Base-by-base conservation (phyloP, 2,888 invertebrate genomes). In the Brachycybe producta region DNA sequence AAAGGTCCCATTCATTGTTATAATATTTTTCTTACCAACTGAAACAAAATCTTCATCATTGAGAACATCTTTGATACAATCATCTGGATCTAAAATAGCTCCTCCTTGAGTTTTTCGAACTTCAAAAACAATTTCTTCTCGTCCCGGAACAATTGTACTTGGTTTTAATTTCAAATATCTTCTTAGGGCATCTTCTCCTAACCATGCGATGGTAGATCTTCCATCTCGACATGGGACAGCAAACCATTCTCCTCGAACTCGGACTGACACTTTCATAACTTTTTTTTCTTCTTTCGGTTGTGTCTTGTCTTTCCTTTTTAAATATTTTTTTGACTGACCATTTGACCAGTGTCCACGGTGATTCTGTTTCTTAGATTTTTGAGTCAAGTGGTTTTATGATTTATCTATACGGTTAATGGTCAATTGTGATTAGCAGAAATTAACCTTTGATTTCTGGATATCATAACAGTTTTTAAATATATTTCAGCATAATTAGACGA, bases 1-100 rank as follows among this genome's bases (percentile, higher is more conserved):
- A 24, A 3, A 5, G 1, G 8, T 2, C 8, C 19, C 19, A 21
- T 36, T n/a, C 11, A 38, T 2, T n/a, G n/a, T n/a, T n/a, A n/a
- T n/a, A 17, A n/a, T 5, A n/a, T 1, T 13, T 23, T n/a, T 56
- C 70, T 65, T 63, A 75, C 75, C 74, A 27, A 76, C 70, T 17
- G 73, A 71, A 11, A 77, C 71, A 61, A 74, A 76, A 57, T 77
- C 77, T 58, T 75, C 73, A 59, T 77, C 75, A 56, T 75, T 74
- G 19, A 77, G 63, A 5, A 76, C 73, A 49, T 73, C 71, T 39
- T 62, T 62, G 38, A 76, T 67, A 13, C 62, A 45, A 59, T 77
- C 77, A 54, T 73, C 73, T 0, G 70, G 70, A 60, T 77, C 76
- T 26, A 77, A 61, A 35, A 76, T 68, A 3, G 75, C 75, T 4